phyloP scores from a whole-genome alignment of 2,113 vertebrate species.

The Petrocephalus microphthalmus region DNA sequence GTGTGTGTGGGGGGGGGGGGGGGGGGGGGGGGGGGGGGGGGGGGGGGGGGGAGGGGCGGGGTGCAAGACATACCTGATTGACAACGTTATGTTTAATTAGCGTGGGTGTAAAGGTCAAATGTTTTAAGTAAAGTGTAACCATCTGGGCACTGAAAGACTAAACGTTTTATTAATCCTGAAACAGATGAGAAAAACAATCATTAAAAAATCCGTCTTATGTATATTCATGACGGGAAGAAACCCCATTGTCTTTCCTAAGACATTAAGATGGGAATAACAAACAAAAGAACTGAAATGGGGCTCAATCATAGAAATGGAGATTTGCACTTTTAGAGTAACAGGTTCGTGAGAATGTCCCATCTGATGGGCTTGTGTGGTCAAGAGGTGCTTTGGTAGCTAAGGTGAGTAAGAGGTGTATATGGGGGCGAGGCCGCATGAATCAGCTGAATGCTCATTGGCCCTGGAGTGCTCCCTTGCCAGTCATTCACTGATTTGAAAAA shows the following conservation, averaged over 20 bases:
- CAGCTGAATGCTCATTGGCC: background rate
- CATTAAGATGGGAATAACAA: slow-evolving; percentile 56
- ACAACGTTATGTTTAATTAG: slow-evolving; percentile 47
- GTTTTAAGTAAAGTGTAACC: slow-evolving; percentile 65
- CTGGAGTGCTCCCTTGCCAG: background rate
- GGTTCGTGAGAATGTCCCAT: slow-evolving; percentile 32
- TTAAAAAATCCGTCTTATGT: slow-evolving; percentile 54
- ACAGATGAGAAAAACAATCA: slow-evolving; percentile 59
- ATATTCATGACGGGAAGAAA: slow-evolving; percentile 57
- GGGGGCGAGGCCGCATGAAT: background rate
- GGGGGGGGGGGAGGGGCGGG: too few relatives aligned
- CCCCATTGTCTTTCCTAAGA: slow-evolving; percentile 31
- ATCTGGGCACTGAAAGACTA: slow-evolving; percentile 63
- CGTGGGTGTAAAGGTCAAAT: slow-evolving; percentile 61
- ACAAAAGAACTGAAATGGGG: slow-evolving; percentile 62
- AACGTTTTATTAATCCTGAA: slow-evolving; percentile 69
- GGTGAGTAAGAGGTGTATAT: background rate
- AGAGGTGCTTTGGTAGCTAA: background rate
- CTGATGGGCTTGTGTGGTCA: slow-evolving; percentile 43
- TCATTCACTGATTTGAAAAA: background rate
- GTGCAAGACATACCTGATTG: background rate
- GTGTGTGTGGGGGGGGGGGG: too few relatives aligned
- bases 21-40: too few relatives aligned
- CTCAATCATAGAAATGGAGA: slow-evolving; percentile 51
- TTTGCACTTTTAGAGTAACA: slow-evolving; percentile 25